Base-by-base conservation (phyloP, 2,888 invertebrate genomes). In the Stenichneumon culpator region DNA sequence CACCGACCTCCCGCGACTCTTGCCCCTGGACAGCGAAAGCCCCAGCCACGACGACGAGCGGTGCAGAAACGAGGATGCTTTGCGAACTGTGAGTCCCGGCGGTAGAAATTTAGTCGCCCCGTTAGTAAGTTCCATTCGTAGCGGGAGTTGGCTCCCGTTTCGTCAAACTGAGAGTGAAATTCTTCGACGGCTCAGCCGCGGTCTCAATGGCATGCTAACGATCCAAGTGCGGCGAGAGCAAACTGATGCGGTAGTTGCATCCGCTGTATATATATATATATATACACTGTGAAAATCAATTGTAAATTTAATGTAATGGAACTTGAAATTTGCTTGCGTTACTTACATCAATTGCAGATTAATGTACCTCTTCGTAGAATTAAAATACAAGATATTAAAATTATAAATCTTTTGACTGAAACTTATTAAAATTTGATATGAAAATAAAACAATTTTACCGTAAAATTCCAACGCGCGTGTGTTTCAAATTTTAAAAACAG, bases 41-140 rank as follows among this genome's bases (percentile, higher is more conserved):
- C 74, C 52, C 68, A n/a, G 25, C 72, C n/a, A 70, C 79, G 54
- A 82, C 77, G 39, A 69, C 60, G 50, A 47, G 28, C 63, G 74
- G n/a, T n/a, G 50, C 47, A 28, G 74, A 57, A 54, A 44, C 69
- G 54, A 79, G 36, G 32, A 74, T 83, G 83, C 70, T 74, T 83
- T 72, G 36, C 79, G 65, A 67, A 50, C 79, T 32, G 75, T 72
- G 79, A 75, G 79, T 79, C 54, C 50, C 32, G 32, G 32, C 32
- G 74, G 32, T 16, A 25, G 11, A 52, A 44, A 50, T 28, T 68
- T 11, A 57, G 28, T n/a, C 32, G 50, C 25, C 52, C 52, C 50
- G 28, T 54, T 50, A 5, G 25, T 73, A 69, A 25, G 36, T 47
- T 70, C 28, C 11, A 69, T 44, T 32, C 67, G 39, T 22, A 19